These are phyloP conservation scores for Trichacis sp. DNA, from an alignment of 2,888 invertebrate species.

Conservation along the genomic window DNA sequence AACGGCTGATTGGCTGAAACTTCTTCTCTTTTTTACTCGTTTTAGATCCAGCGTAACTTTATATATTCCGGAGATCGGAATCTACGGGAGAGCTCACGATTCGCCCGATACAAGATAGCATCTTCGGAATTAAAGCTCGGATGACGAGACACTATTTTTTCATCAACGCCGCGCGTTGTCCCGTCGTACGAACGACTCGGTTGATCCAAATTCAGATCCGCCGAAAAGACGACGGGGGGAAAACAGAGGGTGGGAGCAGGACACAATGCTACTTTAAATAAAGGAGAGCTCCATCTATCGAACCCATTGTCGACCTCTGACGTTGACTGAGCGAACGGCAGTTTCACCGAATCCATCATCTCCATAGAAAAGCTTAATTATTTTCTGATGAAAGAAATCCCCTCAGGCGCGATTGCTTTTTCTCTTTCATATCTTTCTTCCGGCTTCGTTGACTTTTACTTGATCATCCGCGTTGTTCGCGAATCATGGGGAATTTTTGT, in stretches of 20 bases:
- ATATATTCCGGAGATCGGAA: too few relatives aligned
- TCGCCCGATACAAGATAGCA: neutral
- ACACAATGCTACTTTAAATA: conserved; percentile 70
- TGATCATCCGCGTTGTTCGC: too few relatives aligned
- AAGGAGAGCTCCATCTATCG: conserved; percentile 68
- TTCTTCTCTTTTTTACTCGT: neutral
- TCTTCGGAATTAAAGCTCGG: neutral
- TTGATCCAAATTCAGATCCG: conserved; percentile 49
- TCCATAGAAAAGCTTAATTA: conserved; percentile 69
- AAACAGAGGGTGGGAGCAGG: conserved; percentile 47
- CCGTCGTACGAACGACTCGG: conserved; percentile 16
- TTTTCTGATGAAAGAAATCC: conserved; percentile 68
- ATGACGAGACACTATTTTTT: conserved; percentile 59
- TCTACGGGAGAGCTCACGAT: neutral
- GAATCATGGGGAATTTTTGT: too few relatives aligned
- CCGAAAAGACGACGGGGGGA: conserved; percentile 36
- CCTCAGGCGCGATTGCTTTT: conserved; percentile 46
- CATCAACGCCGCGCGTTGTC: conserved; percentile 44
- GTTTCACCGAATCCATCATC: conserved; percentile 66
- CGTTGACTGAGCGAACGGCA: conserved; percentile 67
- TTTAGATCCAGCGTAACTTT: too few relatives aligned
- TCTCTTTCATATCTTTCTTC: conserved; percentile 32
- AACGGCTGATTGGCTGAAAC: neutral
- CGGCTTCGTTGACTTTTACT: conserved; percentile 23
- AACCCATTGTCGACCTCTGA: conserved; percentile 68